Percentiles rank a stretch among this genome's conserved stretches.
Conservation (phyloP, 2,797 vertebrate genomes). For the Monodelphis domestica region DNA sequence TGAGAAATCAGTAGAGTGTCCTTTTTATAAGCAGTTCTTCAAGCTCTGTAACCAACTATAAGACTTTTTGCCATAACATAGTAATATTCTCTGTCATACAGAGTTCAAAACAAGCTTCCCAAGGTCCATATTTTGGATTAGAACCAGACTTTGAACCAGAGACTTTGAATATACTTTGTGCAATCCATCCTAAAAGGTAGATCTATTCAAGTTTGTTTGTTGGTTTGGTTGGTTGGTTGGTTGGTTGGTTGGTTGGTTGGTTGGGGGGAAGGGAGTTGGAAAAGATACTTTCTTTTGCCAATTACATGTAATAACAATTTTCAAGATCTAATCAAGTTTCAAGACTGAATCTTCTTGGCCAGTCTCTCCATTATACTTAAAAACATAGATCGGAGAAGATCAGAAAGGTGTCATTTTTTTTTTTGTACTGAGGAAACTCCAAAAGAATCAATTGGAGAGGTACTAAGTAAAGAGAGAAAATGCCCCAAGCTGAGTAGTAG, state of each 20-base stretch:
- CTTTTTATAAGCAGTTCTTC: background rate
- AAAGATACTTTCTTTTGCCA: no score
- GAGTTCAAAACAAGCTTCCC: background rate
- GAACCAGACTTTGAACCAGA: background rate
- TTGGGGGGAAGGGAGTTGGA: no score
- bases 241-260: no score
- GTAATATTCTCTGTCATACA: background rate
- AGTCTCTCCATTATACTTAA: background rate
- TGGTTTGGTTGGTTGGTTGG: no score
- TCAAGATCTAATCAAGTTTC: no score
- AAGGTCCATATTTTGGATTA: background rate
- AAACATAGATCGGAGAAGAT: slow-evolving; percentile 50
- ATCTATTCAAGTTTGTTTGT: no score
- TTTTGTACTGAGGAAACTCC: slow-evolving; percentile 60
- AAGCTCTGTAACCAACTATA: background rate
- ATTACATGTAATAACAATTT: no score
- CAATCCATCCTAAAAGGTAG: background rate
- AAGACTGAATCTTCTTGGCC: background rate
- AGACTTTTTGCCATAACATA: background rate
- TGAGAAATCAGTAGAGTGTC: background rate
- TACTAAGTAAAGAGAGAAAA: slow-evolving; percentile 69
- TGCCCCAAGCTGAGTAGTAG: slow-evolving; percentile 75
- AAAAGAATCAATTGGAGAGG: slow-evolving; percentile 56
- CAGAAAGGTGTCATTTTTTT: background rate
- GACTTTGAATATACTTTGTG: background rate